Evolutionary conservation across 2,888 invertebrate species (phyloP), one percentile per base, ranked within the genome.

Genomic region (Chironomus tentans): DNA sequence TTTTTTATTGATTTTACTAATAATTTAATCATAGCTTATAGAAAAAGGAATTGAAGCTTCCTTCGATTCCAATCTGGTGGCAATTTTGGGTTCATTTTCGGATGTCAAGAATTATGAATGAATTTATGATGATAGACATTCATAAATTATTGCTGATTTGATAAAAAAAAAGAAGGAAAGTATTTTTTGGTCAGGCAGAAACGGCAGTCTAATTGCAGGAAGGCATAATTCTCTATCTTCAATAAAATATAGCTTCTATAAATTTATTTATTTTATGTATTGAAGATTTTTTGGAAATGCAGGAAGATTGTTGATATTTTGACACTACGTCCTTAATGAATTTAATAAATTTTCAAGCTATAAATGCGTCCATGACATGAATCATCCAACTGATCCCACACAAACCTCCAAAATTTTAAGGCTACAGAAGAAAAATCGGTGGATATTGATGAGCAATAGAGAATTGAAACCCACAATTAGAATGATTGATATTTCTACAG

Each of bases 401-500:
- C 38, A 38, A 38, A 38, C 38, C 38, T 38, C 38, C 38, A 38
- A 38, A 38, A 38, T 38, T 38, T 38, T 10, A 38, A 10, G 38
- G 7, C 38, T 38, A 38, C 10, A 38, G n/a, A 4, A 15, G 18
- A 46, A 10, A 22, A 13, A 56, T 7, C 56, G 56, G 15, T 21
- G 21, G 47, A 65, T 65, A 73, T 73, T 73, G 74, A 74, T 74
- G 65, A 68, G 46, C 72, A 46, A 61, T 62, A 62, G 71, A 24
- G 70, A 48, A 22, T 62, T 38, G 68, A 74, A 74, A 74, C 74
- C 74, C 6, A 74, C 74, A 74, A 74, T 74, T 68, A 68, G 48
- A 74, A 74, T 74, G 74, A 74, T 74, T 74, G 74, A 74, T 74
- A 74, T 65, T 72, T 72, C 56, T 73, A 28, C 68, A n/a, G 24